Evolutionary conservation across 2,888 invertebrate species (phyloP).

Genomic region (Nematopogon swammerdamellus): DNA sequence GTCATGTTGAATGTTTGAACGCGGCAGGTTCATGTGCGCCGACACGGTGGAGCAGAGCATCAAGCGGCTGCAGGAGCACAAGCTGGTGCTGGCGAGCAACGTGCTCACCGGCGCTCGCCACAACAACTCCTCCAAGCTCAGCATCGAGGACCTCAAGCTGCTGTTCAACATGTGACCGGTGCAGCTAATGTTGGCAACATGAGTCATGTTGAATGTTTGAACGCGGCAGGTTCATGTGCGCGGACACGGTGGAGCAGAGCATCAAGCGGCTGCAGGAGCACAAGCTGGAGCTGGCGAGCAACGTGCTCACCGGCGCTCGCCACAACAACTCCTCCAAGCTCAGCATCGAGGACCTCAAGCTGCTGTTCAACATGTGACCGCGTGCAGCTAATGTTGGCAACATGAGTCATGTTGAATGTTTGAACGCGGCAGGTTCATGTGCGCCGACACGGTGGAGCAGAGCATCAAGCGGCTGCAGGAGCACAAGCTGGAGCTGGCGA

Average conservation of each 20-base stretch:
- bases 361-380: constrained; percentile 60
- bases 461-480: too few relatives aligned
- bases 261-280: constrained; percentile 77
- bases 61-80: constrained; percentile 73
- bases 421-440: too few relatives aligned
- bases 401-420: too few relatives aligned
- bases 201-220: too few relatives aligned
- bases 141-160: constrained; percentile 78
- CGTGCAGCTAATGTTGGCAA: constrained; percentile 1
- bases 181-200: constrained; percentile 43
- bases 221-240: constrained; percentile 67
- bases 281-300: constrained; percentile 74
- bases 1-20: too few relatives aligned
- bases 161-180: too few relatives aligned
- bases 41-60: constrained; percentile 90
- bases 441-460: too few relatives aligned
- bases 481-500: too few relatives aligned
- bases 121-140: constrained; percentile 63
- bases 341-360: constrained; percentile 73
- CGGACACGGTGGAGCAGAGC: constrained; percentile 84
- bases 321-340: constrained; percentile 65
- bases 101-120: constrained; percentile 70
- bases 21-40: constrained; percentile 69
- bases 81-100: constrained; percentile 71
- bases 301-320: constrained; percentile 71